Evolutionary conservation across 2,888 invertebrate genomes (phyloP).

Genomic region (Caenorhabditis macrosperma): DNA sequence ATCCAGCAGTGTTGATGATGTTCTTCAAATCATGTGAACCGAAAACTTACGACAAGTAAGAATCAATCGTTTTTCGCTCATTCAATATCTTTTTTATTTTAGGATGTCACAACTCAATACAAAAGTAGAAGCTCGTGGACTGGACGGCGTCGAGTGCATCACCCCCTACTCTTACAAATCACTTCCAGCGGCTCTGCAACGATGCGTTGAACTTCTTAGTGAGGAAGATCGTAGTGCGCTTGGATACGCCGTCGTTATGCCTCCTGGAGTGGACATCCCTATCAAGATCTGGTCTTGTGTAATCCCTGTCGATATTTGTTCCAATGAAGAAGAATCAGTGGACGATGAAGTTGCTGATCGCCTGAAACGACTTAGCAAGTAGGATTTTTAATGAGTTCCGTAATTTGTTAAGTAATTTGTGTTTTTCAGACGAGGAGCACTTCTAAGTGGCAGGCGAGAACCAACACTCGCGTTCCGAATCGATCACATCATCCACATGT

Average conservation of each 20-base stretch:
- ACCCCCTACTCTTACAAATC: constrained; percentile 56
- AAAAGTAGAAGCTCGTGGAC: constrained; percentile 44
- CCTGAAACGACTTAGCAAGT: constrained; percentile 46
- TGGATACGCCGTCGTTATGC: constrained; percentile 55
- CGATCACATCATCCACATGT: constrained; percentile 39
- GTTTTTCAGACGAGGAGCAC: constrained; percentile 39
- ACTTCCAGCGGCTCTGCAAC: constrained; percentile 31
- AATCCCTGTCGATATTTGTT: constrained; percentile 57
- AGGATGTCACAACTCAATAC: constrained; percentile 39
- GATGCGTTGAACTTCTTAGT: constrained; percentile 52
- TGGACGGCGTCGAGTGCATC: constrained; percentile 35
- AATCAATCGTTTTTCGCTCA: background rate
- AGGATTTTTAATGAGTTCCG: background rate
- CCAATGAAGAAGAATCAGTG: constrained; percentile 30
- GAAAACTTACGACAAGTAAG: constrained; percentile 46
- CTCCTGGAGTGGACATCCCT: constrained; percentile 56
- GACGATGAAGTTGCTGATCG: constrained; percentile 55
- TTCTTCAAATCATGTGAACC: constrained; percentile 50
- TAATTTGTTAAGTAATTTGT: background rate
- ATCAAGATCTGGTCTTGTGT: constrained; percentile 56
- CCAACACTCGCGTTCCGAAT: constrained; percentile 34
- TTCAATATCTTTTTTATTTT: background rate
- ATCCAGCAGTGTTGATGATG: constrained; percentile 56
- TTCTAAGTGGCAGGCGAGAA: constrained; percentile 27
- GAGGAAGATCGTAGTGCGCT: constrained; percentile 51